Evolutionary conservation across 1,140 invertebrate species (phyloP).

Genomic region (Sitodiplosis mosellana): DNA sequence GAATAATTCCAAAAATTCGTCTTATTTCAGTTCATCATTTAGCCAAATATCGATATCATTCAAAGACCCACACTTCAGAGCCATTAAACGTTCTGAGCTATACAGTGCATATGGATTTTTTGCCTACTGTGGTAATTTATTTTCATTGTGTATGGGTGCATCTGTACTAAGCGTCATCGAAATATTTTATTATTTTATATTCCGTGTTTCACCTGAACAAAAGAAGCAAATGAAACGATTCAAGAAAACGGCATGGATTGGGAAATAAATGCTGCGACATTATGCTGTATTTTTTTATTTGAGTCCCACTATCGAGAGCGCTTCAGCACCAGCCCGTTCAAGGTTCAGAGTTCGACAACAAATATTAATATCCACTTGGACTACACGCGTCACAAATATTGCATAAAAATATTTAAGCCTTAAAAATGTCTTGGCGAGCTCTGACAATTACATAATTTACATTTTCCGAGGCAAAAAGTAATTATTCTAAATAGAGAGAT

Average conservation of each 20-base stretch:
- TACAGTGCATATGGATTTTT: conserved; percentile 34
- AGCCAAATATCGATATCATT: conserved; percentile 29
- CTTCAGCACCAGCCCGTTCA: no score
- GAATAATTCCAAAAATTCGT: conserved; percentile 18
- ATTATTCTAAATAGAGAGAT: background rate
- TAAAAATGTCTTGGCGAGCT: background rate
- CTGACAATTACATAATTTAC: background rate
- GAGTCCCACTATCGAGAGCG: no score
- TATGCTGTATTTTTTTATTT: no score
- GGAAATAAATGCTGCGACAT: no score
- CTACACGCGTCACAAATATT: background rate
- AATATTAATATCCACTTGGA: background rate
- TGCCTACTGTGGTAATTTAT: conserved; percentile 33
- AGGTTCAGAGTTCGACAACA: no score
- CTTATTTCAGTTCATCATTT: conserved; percentile 15
- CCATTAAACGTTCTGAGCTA: conserved; percentile 30
- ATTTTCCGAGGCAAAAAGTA: background rate
- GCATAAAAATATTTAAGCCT: background rate
- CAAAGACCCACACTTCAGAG: conserved; percentile 33
- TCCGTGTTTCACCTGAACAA: conserved; percentile 13
- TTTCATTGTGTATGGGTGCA: conserved; percentile 38
- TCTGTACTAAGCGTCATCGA: conserved; percentile 43
- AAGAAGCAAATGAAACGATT: background rate
- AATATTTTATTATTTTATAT: conserved; percentile 40
- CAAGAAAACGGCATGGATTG: background rate